Evolutionary conservation across 2,888 invertebrate species (phyloP), one percentile per base, ranked within the genome.

Genomic region (Elmis aenea): DNA sequence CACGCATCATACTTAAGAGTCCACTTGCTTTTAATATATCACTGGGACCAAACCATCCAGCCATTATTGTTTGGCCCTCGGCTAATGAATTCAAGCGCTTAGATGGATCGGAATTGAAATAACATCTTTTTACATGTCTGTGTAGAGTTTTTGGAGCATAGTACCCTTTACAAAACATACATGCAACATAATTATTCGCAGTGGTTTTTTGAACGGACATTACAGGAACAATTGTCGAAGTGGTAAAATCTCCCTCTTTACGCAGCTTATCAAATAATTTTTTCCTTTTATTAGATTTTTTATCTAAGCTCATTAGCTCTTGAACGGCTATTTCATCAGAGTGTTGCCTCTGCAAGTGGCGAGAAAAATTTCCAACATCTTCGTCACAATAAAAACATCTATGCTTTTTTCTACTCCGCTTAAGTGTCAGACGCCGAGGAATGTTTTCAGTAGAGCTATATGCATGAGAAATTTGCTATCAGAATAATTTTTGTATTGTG

Each of bases 41-140:
- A 22, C 46, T 43, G 2, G 45, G 44, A 0, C 49, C 49, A 47
- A 51, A 51, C 23, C 9, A 10, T 10, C 29, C 38, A 21, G 12
- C 31, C 29, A 38, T 33, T 13, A 41, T 2, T 9, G 33, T 42
- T 9, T 42, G 45, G 2, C 34, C 41, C 24, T 31, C 41, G 5
- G 21, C 11, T 22, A 44, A 39, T 5, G 39, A 26, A 8, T 30
- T 24, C n/a, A 34, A 33, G 4, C 38, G 29, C 26, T 33, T 40
- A 5, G 27, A 20, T 9, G 29, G 40, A 13, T 36, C 30, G 3
- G 33, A 26, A 27, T 41, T 41, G 23, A 40, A 35, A 16, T 6
- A 32, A 35, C 44, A 46, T 20, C 34, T 33, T 29, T 45, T 46
- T 10, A 25, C 34, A 29, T 47, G 42, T 25, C 34, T 28, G 8